phyloP scores from a whole-genome alignment of 2,113 vertebrate species.

The Charadrius vociferus region DNA sequence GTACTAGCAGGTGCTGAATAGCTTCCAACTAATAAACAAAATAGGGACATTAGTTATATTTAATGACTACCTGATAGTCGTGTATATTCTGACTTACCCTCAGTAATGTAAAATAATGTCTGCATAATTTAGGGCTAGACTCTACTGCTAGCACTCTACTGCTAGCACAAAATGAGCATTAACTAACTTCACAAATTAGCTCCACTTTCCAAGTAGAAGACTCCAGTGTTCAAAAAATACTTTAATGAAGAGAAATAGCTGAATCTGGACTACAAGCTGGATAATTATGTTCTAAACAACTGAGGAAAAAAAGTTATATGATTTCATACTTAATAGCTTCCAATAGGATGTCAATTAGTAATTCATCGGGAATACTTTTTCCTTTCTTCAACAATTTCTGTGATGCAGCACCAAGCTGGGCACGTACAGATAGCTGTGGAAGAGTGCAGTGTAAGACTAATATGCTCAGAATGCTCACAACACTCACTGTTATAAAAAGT shows the following conservation, averaged over 20 bases:
- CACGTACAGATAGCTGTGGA: constrained; percentile 76
- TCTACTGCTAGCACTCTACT: not conserved
- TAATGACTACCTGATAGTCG: not conserved
- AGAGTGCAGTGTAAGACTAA: not conserved
- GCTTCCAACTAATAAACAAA: not conserved
- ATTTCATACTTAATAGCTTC: constrained; percentile 85
- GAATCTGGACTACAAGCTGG: not conserved
- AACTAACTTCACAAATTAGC: not conserved
- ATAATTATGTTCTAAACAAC: not conserved
- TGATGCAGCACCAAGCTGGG: constrained; percentile 76
- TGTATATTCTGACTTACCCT: not conserved
- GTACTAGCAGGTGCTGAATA: not conserved
- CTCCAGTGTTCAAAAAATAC: not conserved
- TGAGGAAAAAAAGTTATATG: not conserved
- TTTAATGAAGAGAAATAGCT: not conserved
- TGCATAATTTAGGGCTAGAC: not conserved
- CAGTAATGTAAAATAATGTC: not conserved
- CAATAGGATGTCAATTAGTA: constrained; percentile 83
- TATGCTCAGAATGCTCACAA: not conserved
- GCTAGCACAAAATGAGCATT: not conserved
- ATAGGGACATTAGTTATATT: not conserved
- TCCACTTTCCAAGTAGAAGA: not conserved
- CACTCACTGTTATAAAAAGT: not conserved
- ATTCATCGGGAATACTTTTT: constrained; percentile 76
- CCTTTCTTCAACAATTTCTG: constrained; percentile 81